Evolutionary conservation across 2,797 vertebrate species (phyloP).

Genomic region (Characodon lateralis): DNA sequence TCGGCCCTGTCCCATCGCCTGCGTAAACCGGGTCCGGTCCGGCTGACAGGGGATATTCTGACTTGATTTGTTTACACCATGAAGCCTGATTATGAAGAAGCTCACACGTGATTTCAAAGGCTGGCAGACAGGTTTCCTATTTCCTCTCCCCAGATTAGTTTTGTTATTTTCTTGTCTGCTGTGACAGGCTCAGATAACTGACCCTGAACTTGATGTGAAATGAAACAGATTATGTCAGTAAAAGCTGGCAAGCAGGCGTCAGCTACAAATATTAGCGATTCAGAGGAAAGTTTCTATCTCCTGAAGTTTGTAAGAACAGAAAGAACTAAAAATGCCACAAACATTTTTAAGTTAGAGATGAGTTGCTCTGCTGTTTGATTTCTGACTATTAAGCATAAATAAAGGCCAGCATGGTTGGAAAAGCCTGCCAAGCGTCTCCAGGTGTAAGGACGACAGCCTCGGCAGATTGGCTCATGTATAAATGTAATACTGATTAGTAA

Average conservation of each 20-base stretch:
- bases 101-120: constrained; percentile 3
- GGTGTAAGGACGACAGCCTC: constrained; percentile 24
- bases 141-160: constrained; percentile 44
- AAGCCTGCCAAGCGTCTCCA: constrained; percentile 39
- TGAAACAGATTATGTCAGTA: constrained; percentile 37
- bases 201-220: constrained; percentile 34
- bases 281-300: background rate
- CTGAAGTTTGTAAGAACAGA: background rate
- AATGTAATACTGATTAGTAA: constrained; percentile 8
- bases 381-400: background rate
- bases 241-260: constrained; percentile 3
- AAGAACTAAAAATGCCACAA: background rate
- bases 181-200: constrained; percentile 40
- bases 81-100: constrained; percentile 27
- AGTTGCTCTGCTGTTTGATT: background rate
- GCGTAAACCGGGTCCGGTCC: constrained; percentile 13
- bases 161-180: constrained; percentile 8
- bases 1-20: constrained; percentile 1
- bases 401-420: background rate
- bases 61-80: constrained; percentile 35
- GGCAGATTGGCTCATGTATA: constrained; percentile 24
- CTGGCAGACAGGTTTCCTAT: constrained; percentile 39
- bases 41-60: constrained; percentile 7
- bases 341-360: no score
- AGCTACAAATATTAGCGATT: constrained; percentile 3